These are phyloP conservation scores for Sinonovacula constricta DNA, from an alignment of 1,140 invertebrate species.

Conservation along the genomic window DNA sequence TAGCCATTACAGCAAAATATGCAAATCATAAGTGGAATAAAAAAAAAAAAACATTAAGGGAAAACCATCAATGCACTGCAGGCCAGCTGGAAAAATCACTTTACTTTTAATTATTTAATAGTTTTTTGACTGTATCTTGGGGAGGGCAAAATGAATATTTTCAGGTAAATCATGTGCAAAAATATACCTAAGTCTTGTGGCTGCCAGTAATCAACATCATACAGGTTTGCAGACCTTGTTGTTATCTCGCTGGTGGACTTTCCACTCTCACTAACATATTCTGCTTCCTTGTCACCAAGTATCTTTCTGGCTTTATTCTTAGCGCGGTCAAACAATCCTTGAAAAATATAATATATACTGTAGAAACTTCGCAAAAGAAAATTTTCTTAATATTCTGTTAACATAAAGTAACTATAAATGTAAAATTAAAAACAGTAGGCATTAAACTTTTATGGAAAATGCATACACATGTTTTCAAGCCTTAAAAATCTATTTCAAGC, in stretches of 20 bases:
- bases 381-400: no score
- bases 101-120: no score
- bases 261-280: slow-evolving; percentile 40
- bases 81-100: no score
- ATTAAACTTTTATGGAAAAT: neutral
- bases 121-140: no score
- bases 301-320: slow-evolving; percentile 96
- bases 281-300: slow-evolving; percentile 82
- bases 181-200: slow-evolving; percentile 74
- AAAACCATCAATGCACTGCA: no score
- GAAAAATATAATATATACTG: slow-evolving; percentile 45
- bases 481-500: no score
- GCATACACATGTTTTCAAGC: no score
- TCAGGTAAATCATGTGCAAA: neutral
- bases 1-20: no score
- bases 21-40: no score
- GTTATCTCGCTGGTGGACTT: slow-evolving; percentile 1
- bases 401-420: neutral
- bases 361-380: no score
- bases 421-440: neutral
- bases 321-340: slow-evolving; percentile 91
- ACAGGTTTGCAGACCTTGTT: slow-evolving; percentile 27
- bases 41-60: no score
- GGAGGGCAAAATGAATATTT: no score
- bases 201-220: slow-evolving; percentile 69